phyloP scores from a whole-genome alignment of 2,888 invertebrate species.

The Malachius bipustulatus region DNA sequence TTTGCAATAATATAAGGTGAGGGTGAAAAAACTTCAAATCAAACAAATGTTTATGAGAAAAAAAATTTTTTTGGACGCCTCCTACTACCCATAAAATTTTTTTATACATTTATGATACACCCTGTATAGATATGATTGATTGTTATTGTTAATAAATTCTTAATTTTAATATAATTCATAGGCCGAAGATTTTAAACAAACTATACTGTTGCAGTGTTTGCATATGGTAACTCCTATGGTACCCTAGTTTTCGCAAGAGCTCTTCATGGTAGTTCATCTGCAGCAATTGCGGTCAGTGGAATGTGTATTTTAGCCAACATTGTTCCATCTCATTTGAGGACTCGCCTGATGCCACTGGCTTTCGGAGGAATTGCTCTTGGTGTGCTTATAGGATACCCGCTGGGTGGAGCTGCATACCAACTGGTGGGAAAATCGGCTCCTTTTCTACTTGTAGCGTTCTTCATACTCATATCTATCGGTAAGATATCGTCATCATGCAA shows the following conservation, averaged over 20 bases:
- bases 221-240: conserved; percentile 57
- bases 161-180: no score
- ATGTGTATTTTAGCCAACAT: conserved; percentile 65
- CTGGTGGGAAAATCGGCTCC: conserved; percentile 63
- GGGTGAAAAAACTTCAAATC: no score
- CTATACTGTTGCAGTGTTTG: conserved; percentile 52
- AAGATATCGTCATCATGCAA: no score
- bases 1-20: no score
- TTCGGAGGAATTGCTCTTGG: conserved; percentile 72
- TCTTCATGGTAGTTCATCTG: conserved; percentile 69
- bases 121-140: no score
- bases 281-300: conserved; percentile 67
- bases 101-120: no score
- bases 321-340: conserved; percentile 43
- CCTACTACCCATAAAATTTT: no score
- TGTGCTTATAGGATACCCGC: conserved; percentile 69
- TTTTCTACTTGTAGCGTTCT: conserved; percentile 53
- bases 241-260: conserved; percentile 61
- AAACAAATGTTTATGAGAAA: no score
- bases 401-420: conserved; percentile 67
- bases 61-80: no score
- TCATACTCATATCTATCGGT: conserved; percentile 45
- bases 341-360: conserved; percentile 67
- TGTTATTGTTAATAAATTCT: no score
- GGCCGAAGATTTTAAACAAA: neutral